Percentiles rank a stretch among this genome's conserved stretches.
Evolutionary conservation across 1,140 invertebrate species (phyloP).

Genomic region (Solen grandis): DNA sequence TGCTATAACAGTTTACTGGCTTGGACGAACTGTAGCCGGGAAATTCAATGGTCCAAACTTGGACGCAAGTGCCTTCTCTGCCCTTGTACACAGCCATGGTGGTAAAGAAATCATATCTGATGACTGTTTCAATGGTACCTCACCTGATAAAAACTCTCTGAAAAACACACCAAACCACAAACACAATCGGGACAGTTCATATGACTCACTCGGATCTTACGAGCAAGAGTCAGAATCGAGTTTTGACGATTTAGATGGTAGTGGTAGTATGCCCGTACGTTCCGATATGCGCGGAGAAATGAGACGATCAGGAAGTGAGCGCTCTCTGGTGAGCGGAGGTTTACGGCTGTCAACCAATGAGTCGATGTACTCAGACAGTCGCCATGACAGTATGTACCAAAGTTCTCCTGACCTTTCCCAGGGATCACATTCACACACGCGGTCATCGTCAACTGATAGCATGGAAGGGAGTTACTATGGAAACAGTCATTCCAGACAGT

Average conservation of each 20-base stretch:
- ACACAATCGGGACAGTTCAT: conserved; percentile 72
- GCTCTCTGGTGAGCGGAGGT: conserved; percentile 52
- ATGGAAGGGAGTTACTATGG: conserved; percentile 67
- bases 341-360: conserved; percentile 33
- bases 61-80: conserved; percentile 75
- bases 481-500: conserved; percentile 79
- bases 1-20: conserved; percentile 77
- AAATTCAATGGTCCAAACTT: conserved; percentile 73
- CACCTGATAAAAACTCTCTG: conserved; percentile 13
- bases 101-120: conserved; percentile 65
- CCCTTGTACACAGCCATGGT: conserved; percentile 69
- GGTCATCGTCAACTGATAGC: conserved; percentile 77
- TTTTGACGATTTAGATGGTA: conserved; percentile 66
- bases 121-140: conserved; percentile 52
- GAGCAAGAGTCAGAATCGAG: conserved; percentile 72
- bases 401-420: conserved; percentile 70
- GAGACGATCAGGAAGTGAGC: conserved; percentile 65
- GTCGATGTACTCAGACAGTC: conserved; percentile 53
- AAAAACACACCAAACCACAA: conserved; percentile 16
- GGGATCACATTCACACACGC: conserved; percentile 62
- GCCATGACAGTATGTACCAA: conserved; percentile 63
- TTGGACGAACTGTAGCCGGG: conserved; percentile 65
- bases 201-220: conserved; percentile 72
- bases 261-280: conserved; percentile 52
- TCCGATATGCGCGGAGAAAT: conserved; percentile 67